phyloP scores from a whole-genome alignment of 2,888 invertebrate genomes.

The Caenorhabditis doughertyi region DNA sequence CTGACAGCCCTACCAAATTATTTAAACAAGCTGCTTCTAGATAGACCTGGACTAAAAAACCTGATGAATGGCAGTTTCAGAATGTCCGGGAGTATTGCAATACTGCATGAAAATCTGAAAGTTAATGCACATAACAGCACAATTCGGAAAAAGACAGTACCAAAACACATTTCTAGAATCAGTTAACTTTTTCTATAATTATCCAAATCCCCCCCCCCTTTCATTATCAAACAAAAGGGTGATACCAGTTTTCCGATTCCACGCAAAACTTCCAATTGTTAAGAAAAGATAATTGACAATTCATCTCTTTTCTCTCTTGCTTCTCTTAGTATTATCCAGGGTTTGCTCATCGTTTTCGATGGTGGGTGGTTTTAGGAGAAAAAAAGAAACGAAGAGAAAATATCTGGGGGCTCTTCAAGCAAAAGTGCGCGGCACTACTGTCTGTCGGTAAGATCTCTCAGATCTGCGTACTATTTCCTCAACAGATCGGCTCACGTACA shows the following conservation, averaged over 20 bases:
- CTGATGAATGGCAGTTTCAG: too few species aligned
- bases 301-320: conserved; percentile 19
- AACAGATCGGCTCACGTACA: conserved; percentile 59
- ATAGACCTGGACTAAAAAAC: too few species aligned
- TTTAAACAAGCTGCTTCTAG: too few species aligned
- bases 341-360: conserved; percentile 61
- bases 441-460: conserved; percentile 40
- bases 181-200: not conserved
- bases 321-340: conserved; percentile 11
- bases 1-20: too few species aligned
- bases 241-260: conserved; percentile 41
- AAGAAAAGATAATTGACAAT: conserved; percentile 59
- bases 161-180: not conserved
- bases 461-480: conserved; percentile 38
- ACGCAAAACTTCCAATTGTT: conserved; percentile 37
- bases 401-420: conserved; percentile 60
- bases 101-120: too few species aligned
- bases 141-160: too few species aligned
- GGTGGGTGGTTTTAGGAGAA: too few species aligned
- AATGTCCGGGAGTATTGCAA: too few species aligned
- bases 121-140: too few species aligned
- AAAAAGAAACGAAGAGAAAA: conserved; percentile 53
- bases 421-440: conserved; percentile 55
- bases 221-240: conserved; percentile 11
- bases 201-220: not conserved